Percentiles rank a stretch among this genome's conserved stretches.
Evolutionary conservation across 2,888 invertebrate genomes (phyloP).

Genomic region (Tenthredo scrophulariae): DNA sequence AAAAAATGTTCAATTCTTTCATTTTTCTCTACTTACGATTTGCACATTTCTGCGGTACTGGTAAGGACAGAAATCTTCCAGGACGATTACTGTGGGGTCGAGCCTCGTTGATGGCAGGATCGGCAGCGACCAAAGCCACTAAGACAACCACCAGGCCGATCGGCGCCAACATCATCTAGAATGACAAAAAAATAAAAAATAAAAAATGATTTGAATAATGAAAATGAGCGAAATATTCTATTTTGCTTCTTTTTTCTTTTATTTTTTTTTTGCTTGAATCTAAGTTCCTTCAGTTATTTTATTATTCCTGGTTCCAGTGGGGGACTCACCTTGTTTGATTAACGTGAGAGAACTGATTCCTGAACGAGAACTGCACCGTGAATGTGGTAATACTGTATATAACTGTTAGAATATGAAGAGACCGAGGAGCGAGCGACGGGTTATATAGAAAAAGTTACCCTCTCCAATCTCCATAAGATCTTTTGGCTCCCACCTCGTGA

Average conservation of each 20-base stretch:
- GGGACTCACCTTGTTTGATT: slow-evolving; percentile 27
- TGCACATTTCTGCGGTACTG: slow-evolving; percentile 90
- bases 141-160: slow-evolving; percentile 82
- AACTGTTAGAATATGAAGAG: slow-evolving; percentile 75
- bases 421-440: slow-evolving; percentile 70
- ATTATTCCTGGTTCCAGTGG: background rate
- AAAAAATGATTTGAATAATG: background rate
- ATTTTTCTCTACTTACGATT: slow-evolving; percentile 84
- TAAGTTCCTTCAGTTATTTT: background rate
- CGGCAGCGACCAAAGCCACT: slow-evolving; percentile 78
- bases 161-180: slow-evolving; percentile 86
- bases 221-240: background rate
- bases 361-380: slow-evolving; percentile 27
- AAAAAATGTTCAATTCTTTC: background rate
- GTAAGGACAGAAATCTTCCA: slow-evolving; percentile 91
- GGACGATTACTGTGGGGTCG: slow-evolving; percentile 87
- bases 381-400: slow-evolving; percentile 61
- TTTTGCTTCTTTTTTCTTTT: background rate
- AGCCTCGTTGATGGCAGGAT: slow-evolving; percentile 81
- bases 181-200: slow-evolving; percentile 61
- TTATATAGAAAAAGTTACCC: slow-evolving; percentile 76
- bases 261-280: background rate
- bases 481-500: slow-evolving; percentile 63
- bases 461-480: slow-evolving; percentile 62
- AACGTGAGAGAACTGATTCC: slow-evolving; percentile 35